Percentiles rank a stretch among this genome's conserved stretches.
Evolutionary conservation across 2,113 vertebrate genomes (phyloP).

Genomic region (Sceloporus tristichus): DNA sequence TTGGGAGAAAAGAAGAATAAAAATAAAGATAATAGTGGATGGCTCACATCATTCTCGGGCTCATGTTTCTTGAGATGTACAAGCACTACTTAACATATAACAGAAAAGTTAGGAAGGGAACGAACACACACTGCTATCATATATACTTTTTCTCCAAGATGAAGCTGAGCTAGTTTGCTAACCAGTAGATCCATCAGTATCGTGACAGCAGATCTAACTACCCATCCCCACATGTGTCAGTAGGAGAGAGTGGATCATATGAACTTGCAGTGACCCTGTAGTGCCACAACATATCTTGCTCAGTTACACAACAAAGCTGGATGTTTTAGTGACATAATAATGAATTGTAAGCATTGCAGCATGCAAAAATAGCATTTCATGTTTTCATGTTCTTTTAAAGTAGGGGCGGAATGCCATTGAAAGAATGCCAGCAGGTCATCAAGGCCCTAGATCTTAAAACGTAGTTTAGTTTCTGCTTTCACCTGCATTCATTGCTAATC

Average conservation of each 20-base stretch:
- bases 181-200: background rate
- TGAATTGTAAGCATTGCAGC: constrained; percentile 23
- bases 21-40: too few species aligned
- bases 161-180: background rate
- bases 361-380: constrained; percentile 20
- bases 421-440: constrained; percentile 6
- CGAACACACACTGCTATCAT: background rate
- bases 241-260: background rate
- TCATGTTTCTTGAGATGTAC: background rate
- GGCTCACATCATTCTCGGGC: too few species aligned
- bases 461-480: background rate
- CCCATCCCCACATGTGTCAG: background rate
- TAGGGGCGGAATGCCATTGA: constrained; percentile 6
- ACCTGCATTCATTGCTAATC: background rate
- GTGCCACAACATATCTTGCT: background rate
- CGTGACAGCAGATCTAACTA: background rate
- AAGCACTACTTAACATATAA: background rate
- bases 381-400: constrained; percentile 5
- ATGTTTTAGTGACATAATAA: constrained; percentile 21
- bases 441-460: constrained; percentile 9
- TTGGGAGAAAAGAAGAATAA: background rate
- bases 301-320: constrained; percentile 2
- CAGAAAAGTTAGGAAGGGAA: background rate
- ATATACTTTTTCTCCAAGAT: background rate
- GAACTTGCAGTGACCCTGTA: background rate